phyloP scores from a whole-genome alignment of 2,888 invertebrate species.

The Trichogramma dendrolimi region DNA sequence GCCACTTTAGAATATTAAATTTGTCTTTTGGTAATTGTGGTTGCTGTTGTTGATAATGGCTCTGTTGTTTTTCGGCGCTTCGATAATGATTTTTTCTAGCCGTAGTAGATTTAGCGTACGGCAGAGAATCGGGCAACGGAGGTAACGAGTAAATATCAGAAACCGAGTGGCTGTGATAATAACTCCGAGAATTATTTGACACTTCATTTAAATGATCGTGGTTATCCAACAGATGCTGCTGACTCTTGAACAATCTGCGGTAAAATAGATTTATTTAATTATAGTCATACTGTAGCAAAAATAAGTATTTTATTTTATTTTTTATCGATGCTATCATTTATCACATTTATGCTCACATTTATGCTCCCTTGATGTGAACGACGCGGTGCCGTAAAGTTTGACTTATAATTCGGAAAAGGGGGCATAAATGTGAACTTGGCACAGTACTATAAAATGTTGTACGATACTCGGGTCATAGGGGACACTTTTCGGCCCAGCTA shows the following conservation, averaged over 20 bases:
- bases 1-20: conserved; percentile 49
- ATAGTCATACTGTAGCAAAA: neutral
- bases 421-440: too few species aligned
- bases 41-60: neutral
- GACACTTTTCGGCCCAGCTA: too few species aligned
- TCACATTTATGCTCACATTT: too few species aligned
- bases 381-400: too few species aligned
- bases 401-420: too few species aligned
- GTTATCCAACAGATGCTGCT: conserved; percentile 47
- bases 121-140: conserved; percentile 39
- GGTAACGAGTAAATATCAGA: conserved; percentile 45
- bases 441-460: too few species aligned
- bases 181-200: conserved; percentile 28
- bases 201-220: conserved; percentile 44
- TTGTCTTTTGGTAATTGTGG: conserved; percentile 38
- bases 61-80: too few species aligned
- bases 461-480: too few species aligned
- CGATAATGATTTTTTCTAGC: too few species aligned
- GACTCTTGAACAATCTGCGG: conserved; percentile 47
- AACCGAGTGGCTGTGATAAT: conserved; percentile 44
- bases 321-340: neutral
- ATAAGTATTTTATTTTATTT: neutral
- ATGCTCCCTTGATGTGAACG: too few species aligned
- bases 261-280: neutral
- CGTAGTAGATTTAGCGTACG: conserved; percentile 28